A percentile compares a stretch with the other conserved stretches of the same genome.
These are phyloP conservation scores for Mus caroli DNA, from an alignment of 2,797 vertebrate species.

Conservation along the genomic window DNA sequence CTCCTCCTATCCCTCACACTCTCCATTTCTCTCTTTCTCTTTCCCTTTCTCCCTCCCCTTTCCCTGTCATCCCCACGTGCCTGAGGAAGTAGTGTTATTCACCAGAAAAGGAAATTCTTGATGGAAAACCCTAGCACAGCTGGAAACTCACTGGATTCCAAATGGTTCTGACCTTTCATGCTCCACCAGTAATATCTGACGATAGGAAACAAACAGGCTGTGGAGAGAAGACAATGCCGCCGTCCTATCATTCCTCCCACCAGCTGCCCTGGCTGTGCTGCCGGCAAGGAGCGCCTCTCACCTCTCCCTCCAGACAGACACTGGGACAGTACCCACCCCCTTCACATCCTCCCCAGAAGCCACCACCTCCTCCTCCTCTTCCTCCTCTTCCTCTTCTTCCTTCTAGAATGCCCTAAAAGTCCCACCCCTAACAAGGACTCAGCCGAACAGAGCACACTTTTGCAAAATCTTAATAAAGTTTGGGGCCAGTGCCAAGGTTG, in stretches of 20 bases:
- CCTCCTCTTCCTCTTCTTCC: neutral
- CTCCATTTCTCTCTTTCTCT: neutral
- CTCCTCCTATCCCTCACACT: neutral
- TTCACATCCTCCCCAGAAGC: neutral
- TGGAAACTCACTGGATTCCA: conserved; percentile 78
- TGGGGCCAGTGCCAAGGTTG: neutral
- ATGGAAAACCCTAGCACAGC: conserved; percentile 58
- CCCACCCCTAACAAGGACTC: neutral
- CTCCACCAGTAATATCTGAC: conserved; percentile 72
- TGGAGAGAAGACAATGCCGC: conserved; percentile 46
- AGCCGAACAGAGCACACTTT: conserved; percentile 38
- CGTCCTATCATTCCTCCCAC: conserved; percentile 26
- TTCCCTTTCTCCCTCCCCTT: neutral
- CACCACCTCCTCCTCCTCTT: neutral
- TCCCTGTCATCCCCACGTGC: conserved; percentile 6
- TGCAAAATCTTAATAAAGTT: conserved; percentile 16
- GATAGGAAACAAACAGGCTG: conserved; percentile 73
- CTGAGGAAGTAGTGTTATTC: conserved; percentile 54
- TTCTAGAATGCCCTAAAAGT: neutral
- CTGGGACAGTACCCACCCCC: neutral
- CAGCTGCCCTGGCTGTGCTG: neutral
- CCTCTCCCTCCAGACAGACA: neutral
- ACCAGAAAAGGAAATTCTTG: conserved; percentile 74
- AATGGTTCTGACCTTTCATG: conserved; percentile 77
- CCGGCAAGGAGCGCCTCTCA: neutral